Base-by-base conservation (phyloP, 2,113 vertebrate genomes). In the Semnornis frantzii region DNA sequence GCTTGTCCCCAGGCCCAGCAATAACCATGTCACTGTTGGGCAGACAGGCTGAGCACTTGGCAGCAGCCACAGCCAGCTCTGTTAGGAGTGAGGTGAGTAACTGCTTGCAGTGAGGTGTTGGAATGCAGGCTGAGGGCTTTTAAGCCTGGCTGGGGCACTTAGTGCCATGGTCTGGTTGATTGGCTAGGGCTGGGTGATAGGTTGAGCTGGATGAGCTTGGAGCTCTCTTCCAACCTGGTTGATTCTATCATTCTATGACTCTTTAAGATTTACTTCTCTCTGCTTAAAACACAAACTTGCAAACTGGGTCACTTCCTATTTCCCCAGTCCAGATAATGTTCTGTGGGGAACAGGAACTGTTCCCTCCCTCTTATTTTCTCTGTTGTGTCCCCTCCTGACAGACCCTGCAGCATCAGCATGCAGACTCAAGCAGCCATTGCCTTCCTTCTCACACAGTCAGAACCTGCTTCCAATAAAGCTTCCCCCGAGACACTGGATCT, bases 401-500 rank as follows among this genome's bases (percentile, higher is more conserved):
- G 83, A 84, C 71, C 42, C 62, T 75, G 68, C 20, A 78, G 15
- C 62, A 48, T 68, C 63, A 85, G 44, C 12, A 69, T 59, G 42
- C 69, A 68, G 46, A 25, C 77, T 86, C 73, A n/a, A 72, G 75
- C 31, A 52, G 33, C 15, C 78, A 65, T 78, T 33, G n/a, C 73
- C 79, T 50, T 57, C 75, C 33, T 48, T 58, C 59, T 65, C 72
- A 23, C 80, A 54, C 52, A 62, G 59, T 8, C 59, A 69, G 76
- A 64, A 42, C 72, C 83, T 90, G 69, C 77, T 92, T 92, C 81
- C 91, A 74, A 79, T 69, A 89, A 84, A 96, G 92, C 91, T 78
- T 65, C 89, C 74, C 93, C 15, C 1, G 58, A 79, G 93, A 86
- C 65, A 17, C 42, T 23, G 23, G 84, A 71, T 60, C 77, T 57